Evolutionary conservation across 2,888 invertebrate species (phyloP).

Genomic region (Hemithea aestivaria): DNA sequence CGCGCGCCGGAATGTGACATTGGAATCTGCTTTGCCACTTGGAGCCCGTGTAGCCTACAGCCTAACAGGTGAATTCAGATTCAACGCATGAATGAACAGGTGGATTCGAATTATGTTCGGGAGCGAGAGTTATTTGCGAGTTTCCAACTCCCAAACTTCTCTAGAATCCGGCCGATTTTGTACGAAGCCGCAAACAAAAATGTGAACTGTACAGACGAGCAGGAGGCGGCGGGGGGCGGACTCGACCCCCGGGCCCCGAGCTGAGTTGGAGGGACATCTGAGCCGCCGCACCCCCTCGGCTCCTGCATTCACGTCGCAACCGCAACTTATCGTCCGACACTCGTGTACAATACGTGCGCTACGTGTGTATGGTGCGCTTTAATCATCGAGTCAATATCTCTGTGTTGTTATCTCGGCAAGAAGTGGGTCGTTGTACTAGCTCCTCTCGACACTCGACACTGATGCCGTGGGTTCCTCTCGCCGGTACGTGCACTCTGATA

Average conservation of each 20-base stretch:
- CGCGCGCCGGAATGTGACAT: slow-evolving; percentile 6
- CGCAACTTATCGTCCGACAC: slow-evolving; percentile 21
- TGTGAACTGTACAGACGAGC: slow-evolving; percentile 20
- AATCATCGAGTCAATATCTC: slow-evolving; percentile 53
- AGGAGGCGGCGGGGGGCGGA: slow-evolving; percentile 17
- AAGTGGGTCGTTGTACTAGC: slow-evolving; percentile 58
- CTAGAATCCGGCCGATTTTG: slow-evolving; percentile 10
- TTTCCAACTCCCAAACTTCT: slow-evolving; percentile 12
- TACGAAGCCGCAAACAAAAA: slow-evolving; percentile 17
- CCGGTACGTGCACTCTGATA: slow-evolving; percentile 7
- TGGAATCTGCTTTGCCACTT: slow-evolving; percentile 9
- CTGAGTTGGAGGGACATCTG: slow-evolving; percentile 26
- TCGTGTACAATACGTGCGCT: slow-evolving; percentile 9
- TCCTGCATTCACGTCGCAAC: slow-evolving; percentile 18
- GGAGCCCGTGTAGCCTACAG: slow-evolving; percentile 6
- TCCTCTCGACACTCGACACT: slow-evolving; percentile 31
- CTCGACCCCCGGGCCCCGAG: too few relatives aligned
- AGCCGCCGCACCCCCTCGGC: slow-evolving; percentile 19
- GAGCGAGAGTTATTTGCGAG: slow-evolving; percentile 16
- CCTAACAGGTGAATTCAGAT: slow-evolving; percentile 8
- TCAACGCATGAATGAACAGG: slow-evolving; percentile 14
- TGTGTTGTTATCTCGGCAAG: slow-evolving; percentile 37
- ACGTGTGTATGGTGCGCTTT: slow-evolving; percentile 25
- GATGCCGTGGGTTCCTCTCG: slow-evolving; percentile 2
- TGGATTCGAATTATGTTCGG: slow-evolving; percentile 7